Evolutionary conservation across 2,113 vertebrate genomes (phyloP).

Genomic region (Alexandromys fortis): DNA sequence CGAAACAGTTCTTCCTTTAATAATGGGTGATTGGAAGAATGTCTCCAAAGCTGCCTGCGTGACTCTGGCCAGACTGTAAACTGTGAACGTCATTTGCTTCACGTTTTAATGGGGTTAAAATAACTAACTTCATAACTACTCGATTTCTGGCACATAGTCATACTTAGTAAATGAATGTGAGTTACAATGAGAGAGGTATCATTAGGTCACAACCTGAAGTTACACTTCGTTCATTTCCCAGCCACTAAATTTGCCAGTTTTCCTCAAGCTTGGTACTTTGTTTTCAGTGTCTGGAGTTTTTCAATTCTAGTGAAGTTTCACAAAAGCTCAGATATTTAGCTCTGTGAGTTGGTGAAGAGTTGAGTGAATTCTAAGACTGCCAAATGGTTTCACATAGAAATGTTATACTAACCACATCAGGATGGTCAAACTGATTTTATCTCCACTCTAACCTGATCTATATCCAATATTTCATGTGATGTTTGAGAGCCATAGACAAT

Average conservation of each 20-base stretch:
- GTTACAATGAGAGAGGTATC: neutral
- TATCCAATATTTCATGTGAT: neutral
- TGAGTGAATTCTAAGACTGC: neutral
- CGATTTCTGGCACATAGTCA: neutral
- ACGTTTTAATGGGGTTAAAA: neutral
- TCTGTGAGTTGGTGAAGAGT: neutral
- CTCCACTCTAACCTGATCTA: neutral
- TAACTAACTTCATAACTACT: neutral
- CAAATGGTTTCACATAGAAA: conserved; percentile 26
- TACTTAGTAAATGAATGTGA: neutral
- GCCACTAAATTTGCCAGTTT: neutral
- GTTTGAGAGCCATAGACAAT: neutral
- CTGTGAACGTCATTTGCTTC: neutral
- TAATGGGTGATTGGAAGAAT: neutral
- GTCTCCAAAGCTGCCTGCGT: neutral
- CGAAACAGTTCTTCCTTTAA: neutral
- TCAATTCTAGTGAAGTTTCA: neutral
- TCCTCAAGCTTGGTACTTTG: neutral
- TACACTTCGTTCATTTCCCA: neutral
- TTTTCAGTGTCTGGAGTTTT: neutral
- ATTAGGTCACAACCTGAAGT: neutral
- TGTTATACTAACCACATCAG: neutral
- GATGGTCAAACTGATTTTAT: neutral
- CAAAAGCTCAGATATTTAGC: neutral
- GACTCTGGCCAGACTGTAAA: neutral